Base-by-base conservation (phyloP, 2,113 vertebrate genomes). In the cat (Felis catus) region DNA sequence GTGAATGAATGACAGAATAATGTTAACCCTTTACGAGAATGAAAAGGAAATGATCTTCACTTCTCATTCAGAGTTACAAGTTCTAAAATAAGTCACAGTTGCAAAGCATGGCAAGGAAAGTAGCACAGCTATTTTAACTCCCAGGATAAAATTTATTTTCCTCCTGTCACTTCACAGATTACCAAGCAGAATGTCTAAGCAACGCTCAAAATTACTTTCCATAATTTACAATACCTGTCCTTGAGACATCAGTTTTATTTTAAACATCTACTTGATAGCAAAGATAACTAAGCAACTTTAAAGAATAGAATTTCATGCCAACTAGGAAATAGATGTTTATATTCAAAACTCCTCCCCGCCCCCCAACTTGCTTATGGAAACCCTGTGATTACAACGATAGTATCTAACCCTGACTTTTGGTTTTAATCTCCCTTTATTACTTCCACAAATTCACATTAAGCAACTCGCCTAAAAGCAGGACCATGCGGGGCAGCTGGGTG, bases 181-280 rank as follows among this genome's bases (percentile, higher is more conserved):
- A 79, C 27, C 25, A 92, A 96, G 58, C 25, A 97, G 45, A 96
- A 94, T 88, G 14, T 96, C 63, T 90, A 91, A 96, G 79, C 36
- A 93, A 95, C 45, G 76, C 27, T 95, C 55, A 61, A 79, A 94
- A 58, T 81, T 83, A 80, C 79, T 91, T 82, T 70, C n/a, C 70
- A 80, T 82, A 95, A 89, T 51, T 55, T 90, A 45, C 29, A 78
- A 76, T 94, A 93, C 12, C 21, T 92, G 3, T 79, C 48, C 66
- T 63, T 63, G 58, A 96, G 66, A 36, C 29, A 83, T 61, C 33
- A 48, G 29, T 93, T 93, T 89, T 93, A 85, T 93, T 97, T 97
- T 89, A 90, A 97, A 97, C 65, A 92, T 87, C 92, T 94, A 83
- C 70, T 96, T 94, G 45, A 97, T 92, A 33, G 89, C 65, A 94